Evolutionary conservation across 1,140 invertebrate genomes (phyloP).

Genomic region (Tetramorium alpestre): DNA sequence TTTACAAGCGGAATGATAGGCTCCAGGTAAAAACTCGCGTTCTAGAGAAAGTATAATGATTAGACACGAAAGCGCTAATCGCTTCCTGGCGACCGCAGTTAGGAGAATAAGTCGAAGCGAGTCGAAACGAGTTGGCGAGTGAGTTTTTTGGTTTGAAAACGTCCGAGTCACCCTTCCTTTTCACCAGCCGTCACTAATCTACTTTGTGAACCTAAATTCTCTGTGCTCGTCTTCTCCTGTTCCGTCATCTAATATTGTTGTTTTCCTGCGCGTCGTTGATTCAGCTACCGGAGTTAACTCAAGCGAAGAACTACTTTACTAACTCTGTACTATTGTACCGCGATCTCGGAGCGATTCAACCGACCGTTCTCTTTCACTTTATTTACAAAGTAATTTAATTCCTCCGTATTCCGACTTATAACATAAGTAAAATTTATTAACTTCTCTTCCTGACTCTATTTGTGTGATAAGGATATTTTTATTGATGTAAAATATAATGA

Average conservation of each 20-base stretch:
- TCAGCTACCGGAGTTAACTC: neutral
- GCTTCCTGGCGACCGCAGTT: constrained; percentile 7
- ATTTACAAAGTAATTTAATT: neutral
- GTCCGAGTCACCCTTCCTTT: constrained; percentile 18
- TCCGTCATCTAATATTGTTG: constrained; percentile 30
- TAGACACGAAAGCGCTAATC: constrained; percentile 16
- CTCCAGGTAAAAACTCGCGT: neutral
- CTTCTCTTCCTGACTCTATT: neutral
- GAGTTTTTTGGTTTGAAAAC: constrained; percentile 21
- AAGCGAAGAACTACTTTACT: neutral
- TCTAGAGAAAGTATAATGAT: constrained; percentile 23
- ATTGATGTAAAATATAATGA: neutral
- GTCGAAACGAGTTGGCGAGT: constrained; percentile 10
- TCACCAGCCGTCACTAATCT: constrained; percentile 7
- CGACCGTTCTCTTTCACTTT: neutral
- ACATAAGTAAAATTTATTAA: neutral
- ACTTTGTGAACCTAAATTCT: constrained; percentile 20
- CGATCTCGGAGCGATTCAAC: neutral
- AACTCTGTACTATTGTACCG: neutral
- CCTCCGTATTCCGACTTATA: neutral
- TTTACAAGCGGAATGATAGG: neutral
- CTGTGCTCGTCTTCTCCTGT: neutral
- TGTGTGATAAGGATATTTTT: neutral
- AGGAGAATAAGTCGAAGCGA: constrained; percentile 15
- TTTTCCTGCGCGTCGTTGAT: neutral